Evolutionary conservation across 2,113 vertebrate species (phyloP), one percentile per base, ranked within the genome.

Genomic region (Rafetus swinhoei): DNA sequence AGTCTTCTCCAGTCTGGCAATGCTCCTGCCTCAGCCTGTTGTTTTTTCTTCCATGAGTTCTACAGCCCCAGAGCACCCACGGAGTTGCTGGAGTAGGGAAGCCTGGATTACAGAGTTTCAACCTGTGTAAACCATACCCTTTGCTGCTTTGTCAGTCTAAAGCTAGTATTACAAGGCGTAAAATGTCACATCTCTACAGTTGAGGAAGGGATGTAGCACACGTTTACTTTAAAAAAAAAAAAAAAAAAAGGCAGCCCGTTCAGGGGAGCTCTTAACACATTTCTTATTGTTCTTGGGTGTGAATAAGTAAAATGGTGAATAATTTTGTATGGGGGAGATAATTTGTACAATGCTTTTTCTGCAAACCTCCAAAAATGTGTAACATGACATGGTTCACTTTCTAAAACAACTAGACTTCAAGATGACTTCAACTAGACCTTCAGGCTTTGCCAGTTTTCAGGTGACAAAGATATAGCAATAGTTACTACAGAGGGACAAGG

Each of bases 181-280:
- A 1, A 82, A 35, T 45, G 89, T 53, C 60, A 79, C 1, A 6
- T 18, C 82, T 59, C 77, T 80, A 52, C 0, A 55, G 0, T 1
- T 11, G 15, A 53, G 35, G 55, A 84, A 82, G 82, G 85, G 25
- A 5, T 3, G n/a, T 3, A 11, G 9, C 0, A 13, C 45, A 87
- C 21, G 27, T 25, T 65, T 65, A n/a, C 45, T 27, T 8, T 24
- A 57, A 5, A 85, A 21, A 3, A 86, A 84, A 90, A 57, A 57
- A 5, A 85, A 21, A 3, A 86, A 84, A 90, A 45, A 7, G 45
- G 0, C 82, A 59, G 35, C 5, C 52, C 69, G 35, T 22, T 19
- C 54, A 13, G 82, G 65, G 76, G 82, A 86, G 15, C 5, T 29
- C 59, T 29, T 60, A 60, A 60, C 12, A 29, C 60, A 80, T n/a